Evolutionary conservation across 2,888 invertebrate species (phyloP).

Genomic region (Prenolepis imparis): DNA sequence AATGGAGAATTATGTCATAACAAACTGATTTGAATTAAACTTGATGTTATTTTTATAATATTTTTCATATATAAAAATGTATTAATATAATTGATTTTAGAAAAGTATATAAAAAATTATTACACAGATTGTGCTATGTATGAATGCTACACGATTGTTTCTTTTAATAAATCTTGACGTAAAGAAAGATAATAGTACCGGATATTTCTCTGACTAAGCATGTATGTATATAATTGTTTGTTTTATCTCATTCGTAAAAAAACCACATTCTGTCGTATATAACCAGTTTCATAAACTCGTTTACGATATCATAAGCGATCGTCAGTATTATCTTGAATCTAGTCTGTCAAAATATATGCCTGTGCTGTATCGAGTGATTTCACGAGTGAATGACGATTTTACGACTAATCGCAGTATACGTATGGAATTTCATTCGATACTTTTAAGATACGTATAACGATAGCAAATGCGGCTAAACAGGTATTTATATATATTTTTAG

Average conservation of each 20-base stretch:
- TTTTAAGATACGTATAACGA: constrained; percentile 8
- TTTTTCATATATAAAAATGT: not conserved
- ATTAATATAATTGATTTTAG: not conserved
- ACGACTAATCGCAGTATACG: constrained; percentile 1
- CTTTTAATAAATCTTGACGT: not conserved
- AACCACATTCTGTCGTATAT: not conserved
- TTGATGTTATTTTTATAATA: not conserved
- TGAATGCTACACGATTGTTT: constrained; percentile 1
- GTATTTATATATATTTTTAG: constrained; percentile 18
- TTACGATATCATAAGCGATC: constrained; percentile 26
- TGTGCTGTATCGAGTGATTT: not conserved
- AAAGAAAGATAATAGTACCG: not conserved
- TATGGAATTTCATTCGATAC: not conserved
- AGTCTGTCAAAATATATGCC: constrained; percentile 23
- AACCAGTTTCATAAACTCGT: constrained; percentile 36
- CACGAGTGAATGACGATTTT: not conserved
- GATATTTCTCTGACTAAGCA: not conserved
- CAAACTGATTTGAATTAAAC: constrained; percentile 11
- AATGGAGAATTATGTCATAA: not conserved
- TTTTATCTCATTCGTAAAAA: constrained; percentile 8
- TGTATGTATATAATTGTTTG: not conserved
- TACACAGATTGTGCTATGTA: not conserved
- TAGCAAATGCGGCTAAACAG: not conserved
- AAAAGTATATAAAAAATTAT: not conserved
- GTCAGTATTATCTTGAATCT: not conserved